These are phyloP conservation scores for Charina bottae DNA, from an alignment of 2,113 vertebrate species.

Conservation along the genomic window DNA sequence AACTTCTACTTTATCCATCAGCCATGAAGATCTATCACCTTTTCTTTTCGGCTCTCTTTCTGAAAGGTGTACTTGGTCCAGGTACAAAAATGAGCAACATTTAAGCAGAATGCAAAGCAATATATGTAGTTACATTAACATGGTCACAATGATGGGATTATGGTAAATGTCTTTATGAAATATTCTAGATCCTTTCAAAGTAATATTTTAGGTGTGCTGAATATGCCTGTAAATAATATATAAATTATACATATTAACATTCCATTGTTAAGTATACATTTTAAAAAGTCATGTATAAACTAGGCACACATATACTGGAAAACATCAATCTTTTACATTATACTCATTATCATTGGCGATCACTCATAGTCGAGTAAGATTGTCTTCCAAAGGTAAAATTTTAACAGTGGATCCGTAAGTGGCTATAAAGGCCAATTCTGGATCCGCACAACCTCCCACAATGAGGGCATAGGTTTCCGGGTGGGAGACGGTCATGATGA, in stretches of 20 bases:
- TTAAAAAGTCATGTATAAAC: not conserved
- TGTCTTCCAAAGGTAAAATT: no score
- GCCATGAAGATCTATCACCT: not conserved
- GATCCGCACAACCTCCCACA: no score
- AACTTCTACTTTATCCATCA: not conserved
- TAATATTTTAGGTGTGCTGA: not conserved
- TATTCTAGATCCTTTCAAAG: not conserved
- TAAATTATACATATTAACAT: not conserved
- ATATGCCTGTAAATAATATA: not conserved
- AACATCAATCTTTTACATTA: no score
- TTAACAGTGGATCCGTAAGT: no score
- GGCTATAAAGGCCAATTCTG: no score
- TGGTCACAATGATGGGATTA: not conserved
- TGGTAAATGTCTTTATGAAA: not conserved
- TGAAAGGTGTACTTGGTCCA: not conserved
- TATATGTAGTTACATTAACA: no score
- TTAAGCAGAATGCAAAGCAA: not conserved
- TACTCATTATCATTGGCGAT: no score
- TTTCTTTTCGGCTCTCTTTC: not conserved
- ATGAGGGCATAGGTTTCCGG: no score
- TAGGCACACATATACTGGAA: not conserved
- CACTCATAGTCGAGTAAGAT: no score
- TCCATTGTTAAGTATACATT: not conserved
- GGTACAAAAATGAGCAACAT: not conserved
- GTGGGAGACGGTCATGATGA: no score